Base-by-base conservation (phyloP, 2,797 vertebrate species). In the Acrocephalus scirpaceus region DNA sequence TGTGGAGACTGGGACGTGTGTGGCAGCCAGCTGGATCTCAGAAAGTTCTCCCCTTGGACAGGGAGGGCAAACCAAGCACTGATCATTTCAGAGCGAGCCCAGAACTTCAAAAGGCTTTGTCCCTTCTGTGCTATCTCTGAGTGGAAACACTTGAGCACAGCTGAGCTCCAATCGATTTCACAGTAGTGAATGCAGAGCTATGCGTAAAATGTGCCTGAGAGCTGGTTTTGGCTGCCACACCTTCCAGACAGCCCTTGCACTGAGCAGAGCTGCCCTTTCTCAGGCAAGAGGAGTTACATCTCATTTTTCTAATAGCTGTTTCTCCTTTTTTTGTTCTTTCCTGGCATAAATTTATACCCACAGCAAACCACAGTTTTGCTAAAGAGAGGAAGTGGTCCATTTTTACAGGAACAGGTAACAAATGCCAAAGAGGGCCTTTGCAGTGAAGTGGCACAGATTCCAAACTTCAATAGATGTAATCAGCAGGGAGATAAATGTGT, bases 331-430 rank as follows among this genome's bases (percentile, higher is more conserved):
- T 11, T 50, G 27, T 32, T 71, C 25, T 65, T 27, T 7, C 32
- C 70, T 73, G 72, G 36, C 54, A 45, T 87, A 38, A 74, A 30
- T 90, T 84, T 84, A 54, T 82, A 34, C 44, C 38, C 30, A 13
- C 44, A 82, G 74, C 67, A 92, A 95, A 60, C 79, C 64, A 29
- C 70, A 66, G 27, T 29, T 74, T 54, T 85, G 69, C 53, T 76
- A 8, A 48, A 62, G 82, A 75, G 78, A 69, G 91, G 95, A 96
- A 96, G 71, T 44, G 60, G 18, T 93, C 64, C 11, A 2, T 61
- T 93, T 88, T 86, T 71, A 86, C 94, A 88, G 92, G 87, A 96
- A 76, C 73, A 82, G 92, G 82, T 93, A 92, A 32, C 42, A 44
- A 79, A 48, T 85, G 45, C 44, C 45, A 13, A 14, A 91, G 88